phyloP scores from a whole-genome alignment of 2,113 vertebrate species.

The Diphyllodes magnificus region DNA sequence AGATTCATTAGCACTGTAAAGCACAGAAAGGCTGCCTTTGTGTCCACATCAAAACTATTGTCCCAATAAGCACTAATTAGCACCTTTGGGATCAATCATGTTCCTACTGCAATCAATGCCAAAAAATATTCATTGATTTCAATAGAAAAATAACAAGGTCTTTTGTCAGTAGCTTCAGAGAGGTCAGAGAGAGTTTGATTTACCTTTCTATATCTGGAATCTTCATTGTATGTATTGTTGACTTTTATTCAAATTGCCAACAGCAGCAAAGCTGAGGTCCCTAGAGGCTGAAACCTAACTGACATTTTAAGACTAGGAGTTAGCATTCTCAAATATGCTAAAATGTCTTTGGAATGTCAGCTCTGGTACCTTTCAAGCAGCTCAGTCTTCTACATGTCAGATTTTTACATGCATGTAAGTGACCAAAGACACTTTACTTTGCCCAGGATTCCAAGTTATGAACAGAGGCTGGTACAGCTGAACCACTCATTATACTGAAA shows the following conservation, averaged over 20 bases:
- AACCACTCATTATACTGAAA: background rate
- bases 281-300: background rate
- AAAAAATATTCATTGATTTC: slow-evolving; percentile 2
- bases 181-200: background rate
- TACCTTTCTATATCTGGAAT: background rate
- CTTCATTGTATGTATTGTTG: background rate
- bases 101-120: background rate
- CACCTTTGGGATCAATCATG: slow-evolving; percentile 26
- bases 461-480: background rate
- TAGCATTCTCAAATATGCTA: background rate
- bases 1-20: slow-evolving; percentile 23
- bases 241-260: background rate
- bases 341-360: background rate
- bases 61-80: slow-evolving; percentile 30
- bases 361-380: background rate
- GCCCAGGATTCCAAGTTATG: background rate
- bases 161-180: background rate
- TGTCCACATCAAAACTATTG: slow-evolving; percentile 35
- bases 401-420: background rate
- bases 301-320: background rate
- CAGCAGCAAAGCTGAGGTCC: background rate
- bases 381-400: background rate
- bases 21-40: background rate
- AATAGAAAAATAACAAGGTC: background rate
- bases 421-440: background rate